Percentiles rank a stretch among this genome's conserved stretches.
Evolutionary conservation across 2,888 invertebrate species (phyloP).

Genomic region (Clivina fossor): DNA sequence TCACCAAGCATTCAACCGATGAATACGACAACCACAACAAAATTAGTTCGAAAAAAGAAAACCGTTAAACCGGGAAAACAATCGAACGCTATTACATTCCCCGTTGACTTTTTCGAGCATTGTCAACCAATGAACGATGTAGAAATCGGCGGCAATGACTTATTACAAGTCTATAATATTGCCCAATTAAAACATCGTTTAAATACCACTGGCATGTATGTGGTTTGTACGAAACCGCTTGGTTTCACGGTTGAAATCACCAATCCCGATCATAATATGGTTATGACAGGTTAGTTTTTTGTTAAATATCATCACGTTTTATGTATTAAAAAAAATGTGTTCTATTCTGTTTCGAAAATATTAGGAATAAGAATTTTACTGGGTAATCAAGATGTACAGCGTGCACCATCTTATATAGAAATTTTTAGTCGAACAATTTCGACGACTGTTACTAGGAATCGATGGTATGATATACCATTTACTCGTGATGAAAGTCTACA

Average conservation of each 20-base stretch:
- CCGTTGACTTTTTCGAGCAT: conserved; percentile 96
- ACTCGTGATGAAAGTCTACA: conserved; percentile 91
- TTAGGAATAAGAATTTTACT: conserved; percentile 82
- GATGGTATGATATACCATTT: conserved; percentile 96
- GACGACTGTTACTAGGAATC: conserved; percentile 70
- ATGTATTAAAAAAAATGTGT: neutral
- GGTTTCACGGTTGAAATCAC: conserved; percentile 87
- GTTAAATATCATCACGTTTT: neutral
- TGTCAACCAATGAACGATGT: conserved; percentile 89
- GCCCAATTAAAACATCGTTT: conserved; percentile 90
- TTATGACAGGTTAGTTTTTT: conserved; percentile 66
- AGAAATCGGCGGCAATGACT: conserved; percentile 93
- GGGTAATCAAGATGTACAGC: conserved; percentile 78
- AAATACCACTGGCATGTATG: conserved; percentile 84
- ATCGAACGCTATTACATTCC: conserved; percentile 74
- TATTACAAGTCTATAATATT: conserved; percentile 91
- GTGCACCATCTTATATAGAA: conserved; percentile 77
- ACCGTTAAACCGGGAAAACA: conserved; percentile 61
- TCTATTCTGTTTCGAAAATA: too few relatives aligned
- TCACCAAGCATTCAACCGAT: conserved; percentile 65
- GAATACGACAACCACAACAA: conserved; percentile 48
- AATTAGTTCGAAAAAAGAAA: conserved; percentile 61
- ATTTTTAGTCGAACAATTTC: conserved; percentile 74
- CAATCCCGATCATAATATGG: conserved; percentile 84
- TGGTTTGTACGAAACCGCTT: conserved; percentile 86